A percentile compares a stretch with the other conserved stretches of the same genome.
Conservation (phyloP, 2,888 invertebrate species). For the Lordiphosa fenestrarum region DNA sequence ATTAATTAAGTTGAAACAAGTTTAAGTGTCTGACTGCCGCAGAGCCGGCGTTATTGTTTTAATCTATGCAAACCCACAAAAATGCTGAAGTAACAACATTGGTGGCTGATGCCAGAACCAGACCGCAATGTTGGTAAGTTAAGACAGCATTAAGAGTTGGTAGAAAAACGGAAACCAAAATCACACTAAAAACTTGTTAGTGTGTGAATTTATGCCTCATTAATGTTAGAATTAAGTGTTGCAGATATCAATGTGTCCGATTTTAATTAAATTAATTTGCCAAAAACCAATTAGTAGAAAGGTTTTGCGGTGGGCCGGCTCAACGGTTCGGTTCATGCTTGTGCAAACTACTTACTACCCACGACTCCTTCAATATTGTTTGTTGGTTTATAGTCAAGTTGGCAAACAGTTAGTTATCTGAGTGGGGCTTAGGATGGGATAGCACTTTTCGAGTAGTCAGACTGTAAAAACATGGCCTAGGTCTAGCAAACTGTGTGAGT, state of each 20-base stretch:
- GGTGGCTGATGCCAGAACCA: constrained; percentile 12
- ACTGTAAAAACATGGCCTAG: no score
- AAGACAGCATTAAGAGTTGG: constrained; percentile 12
- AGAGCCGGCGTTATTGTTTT: background rate
- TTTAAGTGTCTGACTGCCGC: background rate
- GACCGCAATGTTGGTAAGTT: constrained; percentile 4
- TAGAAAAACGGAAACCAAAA: constrained; percentile 21
- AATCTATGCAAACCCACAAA: constrained; percentile 10
- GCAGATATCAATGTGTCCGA: constrained; percentile 19
- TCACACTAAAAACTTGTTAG: constrained; percentile 49
- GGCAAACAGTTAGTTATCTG: no score
- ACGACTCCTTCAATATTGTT: no score
- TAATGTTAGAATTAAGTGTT: constrained; percentile 43
- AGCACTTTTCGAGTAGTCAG: no score
- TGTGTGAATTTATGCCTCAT: constrained; percentile 55
- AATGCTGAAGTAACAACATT: constrained; percentile 5
- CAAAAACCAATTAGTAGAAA: background rate
- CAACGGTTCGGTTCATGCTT: no score
- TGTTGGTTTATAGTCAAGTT: no score
- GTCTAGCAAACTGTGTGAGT: no score
- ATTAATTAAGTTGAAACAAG: background rate
- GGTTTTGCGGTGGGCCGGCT: no score
- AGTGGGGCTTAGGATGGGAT: no score
- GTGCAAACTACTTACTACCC: no score
- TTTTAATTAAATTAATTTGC: constrained; percentile 31